Conservation (phyloP, 2,113 vertebrate species). For the Neomonachus schauinslandi region DNA sequence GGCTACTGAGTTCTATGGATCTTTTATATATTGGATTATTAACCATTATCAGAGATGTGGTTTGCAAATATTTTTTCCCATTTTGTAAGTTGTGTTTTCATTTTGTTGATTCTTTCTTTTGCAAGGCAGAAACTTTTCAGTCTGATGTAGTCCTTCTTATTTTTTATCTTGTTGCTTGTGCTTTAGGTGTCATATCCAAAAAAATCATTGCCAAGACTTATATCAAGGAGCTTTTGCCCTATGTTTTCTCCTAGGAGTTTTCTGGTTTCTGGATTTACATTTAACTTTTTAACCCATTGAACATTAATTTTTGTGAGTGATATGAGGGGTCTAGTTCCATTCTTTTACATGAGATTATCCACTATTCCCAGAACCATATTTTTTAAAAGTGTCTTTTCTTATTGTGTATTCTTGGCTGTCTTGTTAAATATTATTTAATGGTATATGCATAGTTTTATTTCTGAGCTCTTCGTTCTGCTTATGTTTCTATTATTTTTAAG, state of each 20-base stretch:
- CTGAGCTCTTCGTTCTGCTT: neutral
- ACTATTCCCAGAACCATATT: neutral
- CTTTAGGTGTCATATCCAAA: neutral
- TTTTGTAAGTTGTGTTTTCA: neutral
- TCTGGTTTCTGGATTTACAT: neutral
- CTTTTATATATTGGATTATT: neutral
- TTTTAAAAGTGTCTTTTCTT: neutral
- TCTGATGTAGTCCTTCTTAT: neutral
- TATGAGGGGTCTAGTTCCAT: neutral
- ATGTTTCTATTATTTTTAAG: neutral
- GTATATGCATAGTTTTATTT: neutral
- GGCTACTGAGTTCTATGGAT: neutral
- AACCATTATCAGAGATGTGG: neutral
- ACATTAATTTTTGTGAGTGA: neutral
- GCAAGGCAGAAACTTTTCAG: neutral
- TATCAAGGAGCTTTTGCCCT: neutral
- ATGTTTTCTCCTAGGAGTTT: neutral
- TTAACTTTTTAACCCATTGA: neutral
- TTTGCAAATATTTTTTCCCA: neutral
- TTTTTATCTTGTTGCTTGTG: neutral
- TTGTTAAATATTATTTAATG: neutral
- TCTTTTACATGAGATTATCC: neutral
- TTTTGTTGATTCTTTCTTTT: neutral
- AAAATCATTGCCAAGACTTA: neutral
- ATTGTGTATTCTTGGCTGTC: neutral